Percentiles rank a stretch among this genome's conserved stretches.
Evolutionary conservation across 2,113 vertebrate genomes (phyloP).

Genomic region (Hirundichthys speculiger): DNA sequence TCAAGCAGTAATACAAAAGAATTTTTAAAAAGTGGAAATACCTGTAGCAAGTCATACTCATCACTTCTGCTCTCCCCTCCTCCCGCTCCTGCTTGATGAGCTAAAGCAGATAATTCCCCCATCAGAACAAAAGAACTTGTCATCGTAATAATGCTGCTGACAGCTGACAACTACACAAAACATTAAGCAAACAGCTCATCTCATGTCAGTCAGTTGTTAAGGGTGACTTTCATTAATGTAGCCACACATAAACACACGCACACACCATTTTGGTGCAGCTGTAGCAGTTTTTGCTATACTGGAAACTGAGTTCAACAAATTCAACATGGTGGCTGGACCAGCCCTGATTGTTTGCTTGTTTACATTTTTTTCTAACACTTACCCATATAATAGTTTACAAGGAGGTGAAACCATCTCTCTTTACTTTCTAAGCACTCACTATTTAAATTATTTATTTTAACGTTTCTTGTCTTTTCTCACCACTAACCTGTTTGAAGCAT

Average conservation of each 20-base stretch:
- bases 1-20: constrained; percentile 12
- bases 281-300: background rate
- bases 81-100: constrained; percentile 23
- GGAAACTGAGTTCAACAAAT: constrained; percentile 11
- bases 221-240: constrained; percentile 32
- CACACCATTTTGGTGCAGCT: constrained; percentile 10
- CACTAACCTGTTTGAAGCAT: too few relatives aligned
- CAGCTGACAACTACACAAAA: constrained; percentile 52
- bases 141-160: constrained; percentile 60
- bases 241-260: background rate
- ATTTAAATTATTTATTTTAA: too few relatives aligned
- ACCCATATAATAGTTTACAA: too few relatives aligned
- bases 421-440: too few relatives aligned
- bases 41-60: background rate
- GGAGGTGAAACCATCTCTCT: too few relatives aligned
- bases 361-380: background rate
- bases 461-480: too few relatives aligned
- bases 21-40: constrained; percentile 14
- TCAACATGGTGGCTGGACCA: too few relatives aligned
- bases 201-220: constrained; percentile 55
- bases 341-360: too few relatives aligned
- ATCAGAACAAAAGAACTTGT: constrained; percentile 65
- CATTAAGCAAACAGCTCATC: constrained; percentile 50
- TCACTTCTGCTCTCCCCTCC: constrained; percentile 7
- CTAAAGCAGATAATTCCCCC: constrained; percentile 35